Base-by-base conservation (phyloP, 2,888 invertebrate genomes). In the Gasteruption jaculator region DNA sequence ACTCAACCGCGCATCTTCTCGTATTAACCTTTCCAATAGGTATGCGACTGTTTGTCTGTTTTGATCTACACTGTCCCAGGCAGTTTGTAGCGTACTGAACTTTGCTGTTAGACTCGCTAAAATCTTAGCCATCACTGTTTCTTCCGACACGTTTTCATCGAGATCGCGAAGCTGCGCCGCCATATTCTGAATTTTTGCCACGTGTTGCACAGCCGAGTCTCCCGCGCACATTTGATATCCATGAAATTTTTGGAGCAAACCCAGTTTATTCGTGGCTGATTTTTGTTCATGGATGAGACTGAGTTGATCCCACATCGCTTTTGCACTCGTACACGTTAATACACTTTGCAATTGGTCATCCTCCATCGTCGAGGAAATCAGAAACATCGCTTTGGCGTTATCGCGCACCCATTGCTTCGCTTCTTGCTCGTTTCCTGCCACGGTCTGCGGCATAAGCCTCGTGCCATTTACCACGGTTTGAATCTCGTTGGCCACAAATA, bases 251-350 rank as follows among this genome's bases (percentile, higher is more conserved):
- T 52, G 44, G 14, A 34, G 32, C 15, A 54, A 25, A 4, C 41
- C 11, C 12, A 52, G 26, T 21, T 49, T 49, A 29, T 51, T 52
- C 6, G 52, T 20, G 14, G 36, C 53, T 1, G 51, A 40, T 37
- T 53, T 53, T 12, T 56, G 53, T 34, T 53, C 50, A 24, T 56
- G 46, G 7, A 54, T 46, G 2, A 27, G 5, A 6, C 29, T 16
- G 5, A 54, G 26, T 31, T 45, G 44, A 1, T 39, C 30, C 53
- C 54, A 54, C 52, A 53, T 53, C 14, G 45, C 44, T 7, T 41
- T 38, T 3, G 52, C 46, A 2, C 42, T 47, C 4, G 27, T 15
- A 12, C 52, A 45, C 6, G 31, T 38, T 8, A 54, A 20, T 16
- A 54, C 11, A 10, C 38, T 27, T 16, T 52, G 31, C 6, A 50